phyloP scores from a whole-genome alignment of 2,888 invertebrate species.

The Anodontia alba region DNA sequence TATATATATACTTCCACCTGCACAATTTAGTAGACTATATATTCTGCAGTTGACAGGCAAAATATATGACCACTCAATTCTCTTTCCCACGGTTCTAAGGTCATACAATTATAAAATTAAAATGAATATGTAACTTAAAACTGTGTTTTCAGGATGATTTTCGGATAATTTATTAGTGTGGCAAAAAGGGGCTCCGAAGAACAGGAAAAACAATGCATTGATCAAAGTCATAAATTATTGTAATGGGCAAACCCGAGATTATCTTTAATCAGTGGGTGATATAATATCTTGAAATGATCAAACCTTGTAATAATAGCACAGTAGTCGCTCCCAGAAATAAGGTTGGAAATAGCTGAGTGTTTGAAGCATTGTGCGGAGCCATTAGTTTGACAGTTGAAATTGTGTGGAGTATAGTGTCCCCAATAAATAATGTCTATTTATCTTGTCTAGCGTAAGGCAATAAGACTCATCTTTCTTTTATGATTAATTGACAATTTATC shows the following conservation, averaged over 20 bases:
- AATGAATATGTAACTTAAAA: slow-evolving; percentile 10
- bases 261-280: slow-evolving; percentile 36
- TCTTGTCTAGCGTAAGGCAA: slow-evolving; percentile 48
- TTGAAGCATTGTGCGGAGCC: slow-evolving; percentile 60
- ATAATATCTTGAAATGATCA: slow-evolving; percentile 17
- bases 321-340: neutral
- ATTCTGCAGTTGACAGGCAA: no score
- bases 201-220: slow-evolving; percentile 34
- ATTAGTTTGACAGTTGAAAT: slow-evolving; percentile 56
- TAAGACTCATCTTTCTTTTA: slow-evolving; percentile 51
- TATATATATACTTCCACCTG: no score
- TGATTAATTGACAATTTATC: slow-evolving; percentile 60
- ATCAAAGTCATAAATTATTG: slow-evolving; percentile 45
- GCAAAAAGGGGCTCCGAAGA: neutral
- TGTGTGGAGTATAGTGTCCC: slow-evolving; percentile 50
- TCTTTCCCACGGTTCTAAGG: slow-evolving; percentile 13
- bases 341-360: neutral
- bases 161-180: slow-evolving; percentile 5
- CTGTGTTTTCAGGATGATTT: neutral
- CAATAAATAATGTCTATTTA: slow-evolving; percentile 63
- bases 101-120: neutral
- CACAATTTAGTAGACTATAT: no score
- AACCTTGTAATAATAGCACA: slow-evolving; percentile 10
- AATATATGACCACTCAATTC: neutral
- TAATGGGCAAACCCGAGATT: slow-evolving; percentile 42